These are phyloP conservation scores for Protomyctophum bolini DNA, from an alignment of 2,113 vertebrate genomes.

Conservation along the genomic window DNA sequence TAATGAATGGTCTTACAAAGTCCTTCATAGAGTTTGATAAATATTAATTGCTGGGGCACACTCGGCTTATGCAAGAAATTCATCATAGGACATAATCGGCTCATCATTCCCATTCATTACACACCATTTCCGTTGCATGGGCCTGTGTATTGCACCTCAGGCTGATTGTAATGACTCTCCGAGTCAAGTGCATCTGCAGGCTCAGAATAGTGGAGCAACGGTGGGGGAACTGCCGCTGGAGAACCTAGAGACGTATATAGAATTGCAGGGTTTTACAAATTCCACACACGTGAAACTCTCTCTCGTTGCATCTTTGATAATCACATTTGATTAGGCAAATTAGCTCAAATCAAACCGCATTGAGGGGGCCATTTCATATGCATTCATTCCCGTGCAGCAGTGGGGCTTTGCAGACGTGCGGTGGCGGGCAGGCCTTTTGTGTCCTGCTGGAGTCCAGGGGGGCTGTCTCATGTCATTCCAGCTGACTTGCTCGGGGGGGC, in stretches of 20 bases:
- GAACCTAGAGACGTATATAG: neutral
- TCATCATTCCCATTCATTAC: no score
- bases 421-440: slow-evolving; percentile 15
- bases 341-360: slow-evolving; percentile 31
- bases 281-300: slow-evolving; percentile 7
- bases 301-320: slow-evolving; percentile 5
- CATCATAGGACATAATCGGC: no score
- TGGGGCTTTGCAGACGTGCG: neutral
- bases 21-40: no score
- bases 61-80: no score
- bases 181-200: neutral
- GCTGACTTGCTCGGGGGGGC: slow-evolving; percentile 30
- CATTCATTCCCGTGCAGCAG: slow-evolving; percentile 8
- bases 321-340: slow-evolving; percentile 34
- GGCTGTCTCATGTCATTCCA: slow-evolving; percentile 26
- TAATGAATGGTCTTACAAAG: no score
- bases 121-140: no score
- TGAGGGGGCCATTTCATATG: slow-evolving; percentile 19
- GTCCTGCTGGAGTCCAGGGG: slow-evolving; percentile 7
- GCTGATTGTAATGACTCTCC: neutral
- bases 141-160: neutral
- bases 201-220: neutral
- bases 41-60: no score
- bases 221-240: neutral
- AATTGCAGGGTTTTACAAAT: neutral